These are phyloP conservation scores for Dasysyrphus albostriatus DNA, from an alignment of 2,888 invertebrate species.

Conservation along the genomic window DNA sequence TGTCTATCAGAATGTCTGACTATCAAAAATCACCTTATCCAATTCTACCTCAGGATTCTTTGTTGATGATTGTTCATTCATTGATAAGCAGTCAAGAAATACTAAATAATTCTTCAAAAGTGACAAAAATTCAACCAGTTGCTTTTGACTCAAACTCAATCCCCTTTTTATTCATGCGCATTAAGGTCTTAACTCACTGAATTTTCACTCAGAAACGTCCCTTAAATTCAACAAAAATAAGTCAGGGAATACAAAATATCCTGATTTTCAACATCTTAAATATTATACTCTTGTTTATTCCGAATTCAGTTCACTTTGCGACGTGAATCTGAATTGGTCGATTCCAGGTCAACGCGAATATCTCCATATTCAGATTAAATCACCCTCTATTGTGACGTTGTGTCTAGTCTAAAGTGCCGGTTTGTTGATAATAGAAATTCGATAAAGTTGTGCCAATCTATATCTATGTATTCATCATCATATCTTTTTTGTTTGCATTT, in stretches of 20 bases:
- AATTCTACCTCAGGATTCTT: too few species aligned
- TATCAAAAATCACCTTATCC: too few species aligned
- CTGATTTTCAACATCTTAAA: background rate
- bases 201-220: background rate
- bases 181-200: background rate
- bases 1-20: too few species aligned
- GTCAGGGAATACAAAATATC: background rate
- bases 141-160: background rate
- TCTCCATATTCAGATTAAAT: background rate
- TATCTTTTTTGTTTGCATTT: background rate
- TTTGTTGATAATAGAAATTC: slow-evolving; percentile 29
- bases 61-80: too few species aligned
- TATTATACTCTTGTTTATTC: background rate
- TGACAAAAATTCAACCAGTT: slow-evolving; percentile 17
- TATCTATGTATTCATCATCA: background rate
- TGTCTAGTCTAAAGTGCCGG: slow-evolving; percentile 26
- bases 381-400: background rate
- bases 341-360: background rate
- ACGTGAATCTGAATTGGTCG: background rate
- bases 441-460: slow-evolving; percentile 19
- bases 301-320: slow-evolving; percentile 22
- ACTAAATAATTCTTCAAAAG: too few species aligned
- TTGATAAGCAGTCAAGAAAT: too few species aligned
- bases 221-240: background rate
- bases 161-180: background rate